Evolutionary conservation across 2,888 invertebrate genomes (phyloP).

Genomic region (Yponomeuta cagnagella): DNA sequence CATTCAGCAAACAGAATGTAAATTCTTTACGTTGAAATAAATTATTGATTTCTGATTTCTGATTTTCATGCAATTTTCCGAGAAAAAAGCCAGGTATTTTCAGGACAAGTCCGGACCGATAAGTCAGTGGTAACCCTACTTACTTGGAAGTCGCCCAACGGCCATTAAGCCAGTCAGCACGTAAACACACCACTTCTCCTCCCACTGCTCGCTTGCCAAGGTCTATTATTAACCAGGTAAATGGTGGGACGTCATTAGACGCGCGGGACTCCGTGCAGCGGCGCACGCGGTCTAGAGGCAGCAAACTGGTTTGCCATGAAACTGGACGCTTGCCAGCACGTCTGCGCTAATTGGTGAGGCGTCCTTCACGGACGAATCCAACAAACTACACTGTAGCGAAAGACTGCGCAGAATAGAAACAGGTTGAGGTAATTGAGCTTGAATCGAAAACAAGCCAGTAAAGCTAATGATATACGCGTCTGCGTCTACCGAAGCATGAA

Average conservation of each 20-base stretch:
- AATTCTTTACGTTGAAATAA: too few species aligned
- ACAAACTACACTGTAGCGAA: constrained; percentile 44
- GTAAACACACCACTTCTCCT: not conserved
- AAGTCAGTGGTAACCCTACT: too few species aligned
- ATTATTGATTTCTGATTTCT: too few species aligned
- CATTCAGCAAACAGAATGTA: too few species aligned
- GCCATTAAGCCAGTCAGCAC: not conserved
- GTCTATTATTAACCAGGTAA: not conserved
- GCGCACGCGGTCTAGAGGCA: not conserved
- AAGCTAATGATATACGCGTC: constrained; percentile 28
- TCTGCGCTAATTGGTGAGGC: constrained; percentile 22
- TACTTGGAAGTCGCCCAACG: too few species aligned
- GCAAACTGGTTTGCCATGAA: not conserved
- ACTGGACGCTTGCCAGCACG: constrained; percentile 37
- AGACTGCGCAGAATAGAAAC: constrained; percentile 32
- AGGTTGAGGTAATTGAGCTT: constrained; percentile 16
- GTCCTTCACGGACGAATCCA: constrained; percentile 38
- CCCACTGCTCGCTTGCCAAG: not conserved
- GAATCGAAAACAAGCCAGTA: constrained; percentile 36
- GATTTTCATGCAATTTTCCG: too few species aligned
- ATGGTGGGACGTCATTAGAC: not conserved
- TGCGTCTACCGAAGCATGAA: constrained; percentile 1
- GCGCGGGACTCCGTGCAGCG: not conserved
- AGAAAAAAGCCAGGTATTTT: too few species aligned
- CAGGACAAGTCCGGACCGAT: too few species aligned